Percentiles rank a stretch among this genome's conserved stretches.
Evolutionary conservation across 2,113 vertebrate species (phyloP).

Genomic region (Elephantulus edwardii): DNA sequence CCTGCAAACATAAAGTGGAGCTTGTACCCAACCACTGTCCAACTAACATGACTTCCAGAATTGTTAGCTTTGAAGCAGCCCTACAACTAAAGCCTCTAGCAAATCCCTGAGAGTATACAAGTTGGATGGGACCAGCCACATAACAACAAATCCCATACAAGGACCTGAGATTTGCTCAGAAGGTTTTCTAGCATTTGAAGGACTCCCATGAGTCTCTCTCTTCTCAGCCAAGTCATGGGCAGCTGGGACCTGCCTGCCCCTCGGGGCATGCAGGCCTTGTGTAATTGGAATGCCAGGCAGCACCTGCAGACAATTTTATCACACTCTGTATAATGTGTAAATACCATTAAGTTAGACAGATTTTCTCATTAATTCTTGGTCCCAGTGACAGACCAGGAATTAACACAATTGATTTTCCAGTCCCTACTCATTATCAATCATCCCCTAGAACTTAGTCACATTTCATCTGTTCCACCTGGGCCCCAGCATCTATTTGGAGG

Average conservation of each 20-base stretch:
- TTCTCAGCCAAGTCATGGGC: background rate
- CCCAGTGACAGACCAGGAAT: conserved; percentile 85
- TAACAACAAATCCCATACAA: fast-evolving
- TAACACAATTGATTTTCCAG: conserved; percentile 88
- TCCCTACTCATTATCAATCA: conserved; percentile 86
- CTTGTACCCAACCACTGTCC: background rate
- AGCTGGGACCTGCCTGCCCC: background rate
- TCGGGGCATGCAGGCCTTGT: conserved; percentile 36
- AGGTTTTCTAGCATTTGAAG: background rate
- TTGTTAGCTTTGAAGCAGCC: background rate
- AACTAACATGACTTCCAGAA: background rate
- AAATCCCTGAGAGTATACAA: background rate
- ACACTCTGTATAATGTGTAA: conserved; percentile 85
- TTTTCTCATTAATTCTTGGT: conserved; percentile 87
- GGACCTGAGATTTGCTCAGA: background rate
- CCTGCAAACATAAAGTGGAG: background rate
- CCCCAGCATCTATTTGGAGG: conserved; percentile 72
- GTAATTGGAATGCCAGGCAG: conserved; percentile 77
- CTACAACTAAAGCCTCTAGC: background rate
- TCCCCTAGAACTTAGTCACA: conserved; percentile 83
- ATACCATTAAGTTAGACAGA: conserved; percentile 85
- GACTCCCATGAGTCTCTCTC: fast-evolving
- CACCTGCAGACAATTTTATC: conserved; percentile 83
- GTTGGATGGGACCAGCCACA: background rate
- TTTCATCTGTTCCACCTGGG: conserved; percentile 83